Conservation (phyloP, 2,113 vertebrate species). For the Pseudonaja textilis region DNA sequence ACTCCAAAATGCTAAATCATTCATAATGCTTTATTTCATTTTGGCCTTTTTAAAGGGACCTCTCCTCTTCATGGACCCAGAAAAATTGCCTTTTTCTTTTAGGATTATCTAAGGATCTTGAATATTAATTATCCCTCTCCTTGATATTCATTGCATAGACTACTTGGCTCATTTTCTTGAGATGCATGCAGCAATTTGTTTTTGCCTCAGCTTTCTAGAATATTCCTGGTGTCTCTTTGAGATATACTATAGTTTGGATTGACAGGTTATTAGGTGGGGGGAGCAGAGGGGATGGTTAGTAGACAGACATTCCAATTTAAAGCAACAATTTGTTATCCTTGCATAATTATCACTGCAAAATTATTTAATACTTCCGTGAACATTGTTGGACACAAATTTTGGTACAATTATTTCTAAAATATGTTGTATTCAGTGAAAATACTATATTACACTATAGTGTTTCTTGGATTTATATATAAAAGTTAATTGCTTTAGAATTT, state of each 20-base stretch:
- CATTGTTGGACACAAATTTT: not conserved
- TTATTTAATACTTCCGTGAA: constrained; percentile 3
- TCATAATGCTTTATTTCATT: not conserved
- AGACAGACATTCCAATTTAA: not conserved
- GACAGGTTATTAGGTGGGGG: not conserved
- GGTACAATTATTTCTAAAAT: not conserved
- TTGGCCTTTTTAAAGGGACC: not conserved
- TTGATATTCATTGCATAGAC: not conserved
- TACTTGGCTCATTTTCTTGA: not conserved
- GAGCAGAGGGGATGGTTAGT: not conserved
- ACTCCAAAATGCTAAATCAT: not conserved
- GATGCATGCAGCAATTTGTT: not conserved
- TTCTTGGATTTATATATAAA: constrained; percentile 9
- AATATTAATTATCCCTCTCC: not conserved
- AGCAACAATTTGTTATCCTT: not conserved
- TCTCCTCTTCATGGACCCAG: not conserved
- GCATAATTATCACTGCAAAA: not conserved
- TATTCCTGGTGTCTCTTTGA: not conserved
- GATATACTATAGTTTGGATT: not conserved
- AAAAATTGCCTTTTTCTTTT: not conserved
- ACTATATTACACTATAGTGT: not conserved
- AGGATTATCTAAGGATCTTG: not conserved
- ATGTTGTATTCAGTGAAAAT: not conserved
- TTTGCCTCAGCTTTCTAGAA: not conserved
- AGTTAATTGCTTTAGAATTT: not conserved